phyloP scores from a whole-genome alignment of 2,888 invertebrate genomes.

The Stomorhina lunata region DNA sequence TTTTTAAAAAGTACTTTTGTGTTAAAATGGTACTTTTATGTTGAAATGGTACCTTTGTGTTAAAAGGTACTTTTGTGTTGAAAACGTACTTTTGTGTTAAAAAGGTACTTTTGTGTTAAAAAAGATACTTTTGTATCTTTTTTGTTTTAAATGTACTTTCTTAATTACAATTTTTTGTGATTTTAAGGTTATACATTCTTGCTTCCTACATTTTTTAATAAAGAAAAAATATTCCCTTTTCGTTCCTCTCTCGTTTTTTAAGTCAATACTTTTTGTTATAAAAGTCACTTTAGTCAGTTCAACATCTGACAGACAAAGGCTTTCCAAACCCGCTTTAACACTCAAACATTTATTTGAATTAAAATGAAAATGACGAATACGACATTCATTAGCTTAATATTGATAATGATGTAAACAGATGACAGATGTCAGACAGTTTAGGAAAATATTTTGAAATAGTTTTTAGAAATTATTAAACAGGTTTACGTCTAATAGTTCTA shows the following conservation, averaged over 20 bases:
- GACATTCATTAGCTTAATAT: not conserved
- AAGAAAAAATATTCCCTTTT: not conserved
- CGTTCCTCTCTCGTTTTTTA: not conserved
- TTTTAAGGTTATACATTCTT: not conserved
- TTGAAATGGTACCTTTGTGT: too few relatives aligned
- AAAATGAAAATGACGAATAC: constrained; percentile 31
- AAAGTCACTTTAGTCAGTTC: constrained; percentile 31
- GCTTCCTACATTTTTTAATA: not conserved
- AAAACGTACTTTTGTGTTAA: too few relatives aligned
- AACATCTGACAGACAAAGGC: not conserved
- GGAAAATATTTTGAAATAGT: constrained; percentile 18
- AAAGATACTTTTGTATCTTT: too few relatives aligned
- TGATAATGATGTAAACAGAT: constrained; percentile 41
- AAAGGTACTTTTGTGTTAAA: too few relatives aligned
- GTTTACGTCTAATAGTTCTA: not conserved
- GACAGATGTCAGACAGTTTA: constrained; percentile 41
- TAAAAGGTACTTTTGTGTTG: too few relatives aligned
- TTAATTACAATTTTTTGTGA: not conserved
- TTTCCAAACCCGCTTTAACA: constrained; percentile 51
- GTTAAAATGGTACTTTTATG: too few relatives aligned
- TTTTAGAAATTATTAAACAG: not conserved
- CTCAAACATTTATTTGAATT: constrained; percentile 42
- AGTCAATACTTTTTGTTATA: constrained; percentile 37
- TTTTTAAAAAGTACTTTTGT: too few relatives aligned
- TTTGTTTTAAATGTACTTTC: not conserved